Conservation (phyloP, 2,888 invertebrate species). For the Scaptomyza parva region DNA sequence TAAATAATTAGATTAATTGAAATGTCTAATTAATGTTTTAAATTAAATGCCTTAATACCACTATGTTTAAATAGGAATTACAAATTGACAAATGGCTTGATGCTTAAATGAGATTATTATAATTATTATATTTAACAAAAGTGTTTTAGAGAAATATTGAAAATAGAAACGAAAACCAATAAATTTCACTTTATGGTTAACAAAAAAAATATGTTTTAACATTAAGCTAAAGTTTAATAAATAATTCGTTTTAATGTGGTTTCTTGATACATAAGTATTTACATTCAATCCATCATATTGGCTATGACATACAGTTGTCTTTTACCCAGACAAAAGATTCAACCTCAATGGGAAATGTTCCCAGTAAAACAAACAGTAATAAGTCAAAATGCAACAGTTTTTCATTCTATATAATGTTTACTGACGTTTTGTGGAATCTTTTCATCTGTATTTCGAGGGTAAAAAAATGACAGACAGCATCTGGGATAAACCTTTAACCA, state of each 20-base stretch:
- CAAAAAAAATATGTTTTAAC: too few species aligned
- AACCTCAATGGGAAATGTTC: background rate
- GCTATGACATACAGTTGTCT: background rate
- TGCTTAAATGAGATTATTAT: too few species aligned
- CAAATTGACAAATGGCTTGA: too few species aligned
- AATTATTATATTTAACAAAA: too few species aligned
- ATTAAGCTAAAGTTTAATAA: too few species aligned
- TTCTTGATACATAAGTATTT: background rate
- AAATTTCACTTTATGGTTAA: too few species aligned
- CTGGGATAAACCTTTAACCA: constrained; percentile 62
- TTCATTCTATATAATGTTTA: constrained; percentile 9
- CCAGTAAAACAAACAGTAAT: background rate
- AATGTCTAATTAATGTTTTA: constrained; percentile 1
- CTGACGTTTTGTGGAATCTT: constrained; percentile 4
- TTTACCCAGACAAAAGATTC: background rate
- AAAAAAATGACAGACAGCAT: constrained; percentile 24
- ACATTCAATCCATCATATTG: background rate
- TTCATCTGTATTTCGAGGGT: constrained; percentile 9
- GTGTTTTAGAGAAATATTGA: too few species aligned
- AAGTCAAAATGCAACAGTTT: constrained; percentile 15
- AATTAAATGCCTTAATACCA: background rate
- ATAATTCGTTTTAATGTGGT: too few species aligned
- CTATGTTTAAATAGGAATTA: too few species aligned
- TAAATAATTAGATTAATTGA: too few species aligned
- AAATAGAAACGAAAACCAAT: too few species aligned